Conservation (phyloP, 2,113 vertebrate species). For the Ictalurus punctatus region DNA sequence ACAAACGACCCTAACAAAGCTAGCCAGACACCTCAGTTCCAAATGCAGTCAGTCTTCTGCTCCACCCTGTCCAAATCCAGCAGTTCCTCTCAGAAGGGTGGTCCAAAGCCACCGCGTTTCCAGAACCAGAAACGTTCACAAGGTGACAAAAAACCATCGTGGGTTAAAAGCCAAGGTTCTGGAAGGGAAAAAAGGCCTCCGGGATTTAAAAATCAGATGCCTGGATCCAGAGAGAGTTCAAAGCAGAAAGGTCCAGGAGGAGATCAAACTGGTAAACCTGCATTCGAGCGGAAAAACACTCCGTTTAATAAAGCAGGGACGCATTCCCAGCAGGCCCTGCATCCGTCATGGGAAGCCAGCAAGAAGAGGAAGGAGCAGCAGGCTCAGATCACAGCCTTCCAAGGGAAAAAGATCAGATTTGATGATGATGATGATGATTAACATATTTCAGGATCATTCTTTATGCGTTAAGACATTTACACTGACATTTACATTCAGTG, state of each 20-base stretch:
- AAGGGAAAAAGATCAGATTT: conserved; percentile 96
- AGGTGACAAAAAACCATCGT: conserved; percentile 20
- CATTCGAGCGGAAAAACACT: conserved; percentile 57
- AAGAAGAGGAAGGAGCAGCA: conserved; percentile 85
- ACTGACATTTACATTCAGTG: background rate
- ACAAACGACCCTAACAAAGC: conserved; percentile 27
- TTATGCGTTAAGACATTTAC: background rate
- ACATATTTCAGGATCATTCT: background rate
- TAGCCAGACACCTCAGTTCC: conserved; percentile 47
- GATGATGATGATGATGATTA: conserved; percentile 72
- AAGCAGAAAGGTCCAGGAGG: conserved; percentile 2
- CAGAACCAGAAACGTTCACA: conserved; percentile 49
- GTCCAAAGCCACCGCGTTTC: conserved; percentile 51
- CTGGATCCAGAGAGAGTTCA: conserved; percentile 11
- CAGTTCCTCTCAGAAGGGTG: conserved; percentile 29
- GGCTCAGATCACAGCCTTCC: conserved; percentile 86
- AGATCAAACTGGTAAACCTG: conserved; percentile 37
- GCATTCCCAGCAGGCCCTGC: conserved; percentile 76
- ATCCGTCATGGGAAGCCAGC: conserved; percentile 98
- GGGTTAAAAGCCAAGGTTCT: conserved; percentile 27
- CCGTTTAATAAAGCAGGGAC: conserved; percentile 52
- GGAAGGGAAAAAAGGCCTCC: conserved; percentile 22
- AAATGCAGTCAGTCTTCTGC: conserved; percentile 84
- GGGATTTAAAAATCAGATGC: conserved; percentile 20
- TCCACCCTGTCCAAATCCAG: conserved; percentile 71